phyloP scores from a whole-genome alignment of 2,797 vertebrate genomes.

The Macropus fuliginosus region DNA sequence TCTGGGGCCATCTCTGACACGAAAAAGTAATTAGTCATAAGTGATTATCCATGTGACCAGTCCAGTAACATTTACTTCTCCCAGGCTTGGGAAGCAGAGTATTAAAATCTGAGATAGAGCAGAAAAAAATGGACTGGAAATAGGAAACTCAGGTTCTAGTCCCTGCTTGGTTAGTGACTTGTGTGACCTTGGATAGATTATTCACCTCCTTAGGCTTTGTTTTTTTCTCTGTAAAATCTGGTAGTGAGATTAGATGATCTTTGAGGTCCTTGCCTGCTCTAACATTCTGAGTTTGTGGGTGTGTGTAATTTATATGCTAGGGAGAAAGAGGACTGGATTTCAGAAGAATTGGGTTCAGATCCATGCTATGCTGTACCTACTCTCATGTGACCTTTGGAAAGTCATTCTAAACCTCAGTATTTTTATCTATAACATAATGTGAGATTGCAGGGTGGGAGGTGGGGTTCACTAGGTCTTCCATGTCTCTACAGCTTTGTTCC shows the following conservation, averaged over 20 bases:
- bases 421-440: no score
- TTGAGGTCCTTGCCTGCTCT: not conserved
- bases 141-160: not conserved
- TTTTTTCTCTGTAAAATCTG: not conserved
- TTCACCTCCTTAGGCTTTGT: not conserved
- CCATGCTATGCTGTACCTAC: not conserved
- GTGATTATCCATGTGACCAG: constrained; percentile 81
- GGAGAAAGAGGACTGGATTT: not conserved
- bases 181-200: not conserved
- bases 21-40: constrained; percentile 84
- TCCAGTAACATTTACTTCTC: constrained; percentile 50
- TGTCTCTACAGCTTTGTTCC: no score
- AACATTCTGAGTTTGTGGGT: not conserved
- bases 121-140: not conserved
- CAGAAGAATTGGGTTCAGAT: not conserved
- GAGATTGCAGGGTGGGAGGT: not conserved
- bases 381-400: not conserved
- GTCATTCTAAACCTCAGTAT: not conserved
- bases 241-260: not conserved
- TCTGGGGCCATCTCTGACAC: constrained; percentile 81
- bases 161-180: not conserved
- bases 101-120: constrained; percentile 69
- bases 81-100: constrained; percentile 58
- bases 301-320: not conserved
- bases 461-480: not conserved